These are phyloP conservation scores for Drosophila ercepeae DNA, from an alignment of 1,140 invertebrate genomes.

Conservation along the genomic window DNA sequence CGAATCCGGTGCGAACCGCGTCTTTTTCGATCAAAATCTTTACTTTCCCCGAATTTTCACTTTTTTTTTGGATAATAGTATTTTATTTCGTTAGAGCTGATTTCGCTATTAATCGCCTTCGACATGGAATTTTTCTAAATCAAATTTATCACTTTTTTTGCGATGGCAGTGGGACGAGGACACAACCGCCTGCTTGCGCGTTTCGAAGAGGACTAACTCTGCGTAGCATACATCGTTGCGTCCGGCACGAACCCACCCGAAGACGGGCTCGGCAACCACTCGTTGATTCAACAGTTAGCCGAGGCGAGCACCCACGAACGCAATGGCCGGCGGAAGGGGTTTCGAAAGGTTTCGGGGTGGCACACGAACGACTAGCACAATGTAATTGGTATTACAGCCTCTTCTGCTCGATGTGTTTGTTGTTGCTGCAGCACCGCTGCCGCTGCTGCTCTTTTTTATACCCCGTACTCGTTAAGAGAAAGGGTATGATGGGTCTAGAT, in stretches of 20 bases:
- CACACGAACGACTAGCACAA: conserved; percentile 67
- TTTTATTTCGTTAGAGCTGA: background rate
- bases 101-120: background rate
- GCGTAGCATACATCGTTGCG: background rate
- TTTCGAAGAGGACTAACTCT: conserved; percentile 58
- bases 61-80: background rate
- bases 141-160: conserved; percentile 9
- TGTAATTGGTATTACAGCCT: conserved; percentile 73
- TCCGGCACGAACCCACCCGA: conserved; percentile 12
- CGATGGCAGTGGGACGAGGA: conserved; percentile 29
- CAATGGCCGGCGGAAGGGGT: conserved; percentile 2
- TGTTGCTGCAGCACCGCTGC: conserved; percentile 25
- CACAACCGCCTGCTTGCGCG: conserved; percentile 67
- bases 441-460: conserved; percentile 62
- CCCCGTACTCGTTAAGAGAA: background rate
- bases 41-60: background rate
- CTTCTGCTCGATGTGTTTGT: conserved; percentile 33
- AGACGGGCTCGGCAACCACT: conserved; percentile 72
- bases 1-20: conserved; percentile 1
- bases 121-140: background rate
- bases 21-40: background rate
- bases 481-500: background rate
- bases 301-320: conserved; percentile 39
- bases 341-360: too few relatives aligned
- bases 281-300: conserved; percentile 81